phyloP scores from a whole-genome alignment of 2,797 vertebrate genomes.

The Myripristis jacobus region DNA sequence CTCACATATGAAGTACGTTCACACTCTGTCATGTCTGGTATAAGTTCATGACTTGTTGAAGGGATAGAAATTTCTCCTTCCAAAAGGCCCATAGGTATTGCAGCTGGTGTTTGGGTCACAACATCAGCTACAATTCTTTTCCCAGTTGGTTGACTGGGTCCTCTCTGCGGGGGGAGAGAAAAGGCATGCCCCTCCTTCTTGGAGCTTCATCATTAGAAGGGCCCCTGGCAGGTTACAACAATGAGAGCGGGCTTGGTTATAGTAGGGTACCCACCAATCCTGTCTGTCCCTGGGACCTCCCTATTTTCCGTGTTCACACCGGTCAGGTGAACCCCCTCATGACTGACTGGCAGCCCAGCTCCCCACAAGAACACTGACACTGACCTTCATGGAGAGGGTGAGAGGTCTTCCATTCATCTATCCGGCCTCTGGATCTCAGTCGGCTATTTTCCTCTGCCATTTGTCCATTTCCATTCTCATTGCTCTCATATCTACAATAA shows the following conservation, averaged over 20 bases:
- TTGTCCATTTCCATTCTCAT: too few relatives aligned
- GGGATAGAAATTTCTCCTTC: conserved; percentile 9
- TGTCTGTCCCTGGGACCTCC: neutral
- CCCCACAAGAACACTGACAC: conserved; percentile 15
- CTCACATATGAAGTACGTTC: conserved; percentile 9
- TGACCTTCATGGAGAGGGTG: neutral
- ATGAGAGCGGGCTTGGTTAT: neutral
- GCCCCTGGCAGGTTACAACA: too few relatives aligned
- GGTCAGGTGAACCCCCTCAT: conserved; percentile 7
- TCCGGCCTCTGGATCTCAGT: too few relatives aligned
- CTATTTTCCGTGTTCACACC: neutral
- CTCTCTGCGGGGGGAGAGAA: neutral
- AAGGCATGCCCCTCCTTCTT: conserved; percentile 5
- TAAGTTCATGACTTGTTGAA: neutral
- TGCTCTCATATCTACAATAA: too few relatives aligned
- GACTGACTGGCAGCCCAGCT: conserved; percentile 19
- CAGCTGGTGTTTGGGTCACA: neutral
- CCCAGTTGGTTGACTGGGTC: neutral
- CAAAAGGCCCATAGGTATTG: conserved; percentile 1
- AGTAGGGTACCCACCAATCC: neutral
- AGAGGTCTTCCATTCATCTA: neutral
- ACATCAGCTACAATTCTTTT: conserved; percentile 3
- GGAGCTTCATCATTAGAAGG: neutral
- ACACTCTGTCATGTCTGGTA: neutral
- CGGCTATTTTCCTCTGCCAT: too few relatives aligned